Evolutionary conservation across 2,113 vertebrate genomes (phyloP).

Genomic region (Panthera leo): DNA sequence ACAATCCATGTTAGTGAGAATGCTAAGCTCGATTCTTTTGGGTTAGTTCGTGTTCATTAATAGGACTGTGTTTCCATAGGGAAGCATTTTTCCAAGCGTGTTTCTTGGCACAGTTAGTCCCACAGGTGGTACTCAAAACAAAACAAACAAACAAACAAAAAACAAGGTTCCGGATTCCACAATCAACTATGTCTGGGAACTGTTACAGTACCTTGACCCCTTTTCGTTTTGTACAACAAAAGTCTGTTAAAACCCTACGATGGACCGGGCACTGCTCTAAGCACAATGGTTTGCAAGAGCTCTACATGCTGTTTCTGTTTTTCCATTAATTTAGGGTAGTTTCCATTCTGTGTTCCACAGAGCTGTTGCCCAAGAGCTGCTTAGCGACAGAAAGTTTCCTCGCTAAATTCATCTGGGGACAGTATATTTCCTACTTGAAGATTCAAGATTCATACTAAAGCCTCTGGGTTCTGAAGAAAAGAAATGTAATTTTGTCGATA

Average conservation of each 20-base stretch:
- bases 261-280: not conserved
- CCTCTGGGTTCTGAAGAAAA: constrained; percentile 34
- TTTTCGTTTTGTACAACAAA: not conserved
- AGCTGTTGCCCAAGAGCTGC: constrained; percentile 20
- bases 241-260: not conserved
- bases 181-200: not conserved
- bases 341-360: constrained; percentile 32
- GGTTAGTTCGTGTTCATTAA: not conserved
- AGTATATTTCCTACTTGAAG: not conserved
- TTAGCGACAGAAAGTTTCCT: constrained; percentile 36
- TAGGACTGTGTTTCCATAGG: not conserved
- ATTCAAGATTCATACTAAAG: not conserved
- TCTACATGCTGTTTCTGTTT: not conserved
- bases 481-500: not conserved
- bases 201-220: not conserved
- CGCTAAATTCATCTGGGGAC: constrained; percentile 48
- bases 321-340: constrained; percentile 13
- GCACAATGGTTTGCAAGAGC: not conserved
- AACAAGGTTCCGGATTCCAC: not conserved
- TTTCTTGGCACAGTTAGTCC: not conserved
- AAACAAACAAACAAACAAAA: not conserved
- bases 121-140: not conserved
- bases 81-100: not conserved
- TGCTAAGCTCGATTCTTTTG: not conserved
- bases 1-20: not conserved